These are phyloP conservation scores for Conops quadrifasciatus DNA, from an alignment of 2,888 invertebrate genomes.

Conservation along the genomic window DNA sequence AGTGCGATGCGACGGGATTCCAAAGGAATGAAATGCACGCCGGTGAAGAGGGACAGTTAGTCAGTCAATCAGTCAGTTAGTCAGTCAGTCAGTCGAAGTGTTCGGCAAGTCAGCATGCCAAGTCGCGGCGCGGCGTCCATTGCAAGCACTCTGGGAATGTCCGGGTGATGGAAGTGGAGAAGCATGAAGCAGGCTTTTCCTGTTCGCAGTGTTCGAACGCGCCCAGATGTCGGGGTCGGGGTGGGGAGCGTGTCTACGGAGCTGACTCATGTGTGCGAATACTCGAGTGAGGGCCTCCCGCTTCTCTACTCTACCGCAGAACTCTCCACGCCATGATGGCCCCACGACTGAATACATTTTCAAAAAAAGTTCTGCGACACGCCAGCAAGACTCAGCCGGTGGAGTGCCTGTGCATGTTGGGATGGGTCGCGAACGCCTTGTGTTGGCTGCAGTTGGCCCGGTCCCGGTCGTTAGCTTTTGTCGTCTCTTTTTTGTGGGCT, in stretches of 20 bases:
- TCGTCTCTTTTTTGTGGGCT: slow-evolving; percentile 25
- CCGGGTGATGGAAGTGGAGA: slow-evolving; percentile 6
- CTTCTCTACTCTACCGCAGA: not conserved
- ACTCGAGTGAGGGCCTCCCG: slow-evolving; percentile 2
- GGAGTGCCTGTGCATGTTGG: slow-evolving; percentile 7
- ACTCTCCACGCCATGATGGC: not conserved
- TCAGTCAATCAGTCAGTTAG: slow-evolving; percentile 4
- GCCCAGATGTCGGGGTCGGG: not conserved
- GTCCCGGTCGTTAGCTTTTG: slow-evolving; percentile 34
- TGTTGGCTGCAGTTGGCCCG: slow-evolving; percentile 9
- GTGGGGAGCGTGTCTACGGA: not conserved
- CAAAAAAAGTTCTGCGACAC: not conserved
- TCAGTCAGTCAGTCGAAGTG: slow-evolving; percentile 14
- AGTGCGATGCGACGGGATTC: slow-evolving; percentile 6
- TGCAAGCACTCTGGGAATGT: not conserved
- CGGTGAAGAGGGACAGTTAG: not conserved
- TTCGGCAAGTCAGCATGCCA: not conserved
- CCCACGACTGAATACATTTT: slow-evolving; percentile 3
- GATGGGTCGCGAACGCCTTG: slow-evolving; percentile 22
- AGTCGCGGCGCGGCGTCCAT: not conserved
- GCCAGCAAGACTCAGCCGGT: not conserved
- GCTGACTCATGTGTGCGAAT: slow-evolving; percentile 26
- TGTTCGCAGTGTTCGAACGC: not conserved
- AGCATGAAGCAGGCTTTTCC: not conserved
- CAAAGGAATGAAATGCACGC: not conserved